Evolutionary conservation across 2,888 invertebrate species (phyloP).

Genomic region (Cephus runcator): DNA sequence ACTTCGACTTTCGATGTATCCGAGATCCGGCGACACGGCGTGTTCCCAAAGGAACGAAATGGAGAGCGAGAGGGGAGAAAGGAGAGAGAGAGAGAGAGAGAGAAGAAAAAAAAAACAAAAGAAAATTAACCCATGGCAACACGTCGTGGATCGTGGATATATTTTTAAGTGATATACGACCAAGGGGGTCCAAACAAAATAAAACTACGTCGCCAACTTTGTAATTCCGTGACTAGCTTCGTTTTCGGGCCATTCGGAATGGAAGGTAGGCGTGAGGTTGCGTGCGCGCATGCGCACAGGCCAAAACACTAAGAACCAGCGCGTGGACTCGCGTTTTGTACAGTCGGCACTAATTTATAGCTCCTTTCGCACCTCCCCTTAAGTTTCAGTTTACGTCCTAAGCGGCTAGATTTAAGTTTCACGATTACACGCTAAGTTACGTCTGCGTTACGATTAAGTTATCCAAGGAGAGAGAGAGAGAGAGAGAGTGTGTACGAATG

Average conservation of each 20-base stretch:
- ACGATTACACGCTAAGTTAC: constrained; percentile 37
- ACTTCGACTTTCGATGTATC: background rate
- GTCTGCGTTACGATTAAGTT: constrained; percentile 12
- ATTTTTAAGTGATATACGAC: background rate
- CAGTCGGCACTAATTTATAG: constrained; percentile 40
- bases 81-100: background rate
- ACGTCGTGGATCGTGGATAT: background rate
- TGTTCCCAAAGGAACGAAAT: constrained; percentile 17
- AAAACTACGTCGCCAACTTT: background rate
- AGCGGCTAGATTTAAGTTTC: constrained; percentile 37
- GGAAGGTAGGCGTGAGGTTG: background rate
- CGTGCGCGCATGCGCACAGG: background rate
- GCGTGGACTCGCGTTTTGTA: constrained; percentile 38
- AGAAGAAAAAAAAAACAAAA: background rate
- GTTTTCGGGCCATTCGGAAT: background rate
- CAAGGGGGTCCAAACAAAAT: background rate
- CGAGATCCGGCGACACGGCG: background rate
- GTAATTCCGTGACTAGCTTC: background rate
- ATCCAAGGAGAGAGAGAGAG: constrained; percentile 16
- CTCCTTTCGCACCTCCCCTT: background rate
- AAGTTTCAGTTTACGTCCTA: background rate
- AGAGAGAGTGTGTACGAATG: background rate
- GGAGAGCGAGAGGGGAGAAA: constrained; percentile 15
- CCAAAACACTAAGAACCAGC: background rate
- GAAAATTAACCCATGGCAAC: background rate